Conservation (phyloP, 2,797 vertebrate genomes). For the Rousettus madagascariensis region DNA sequence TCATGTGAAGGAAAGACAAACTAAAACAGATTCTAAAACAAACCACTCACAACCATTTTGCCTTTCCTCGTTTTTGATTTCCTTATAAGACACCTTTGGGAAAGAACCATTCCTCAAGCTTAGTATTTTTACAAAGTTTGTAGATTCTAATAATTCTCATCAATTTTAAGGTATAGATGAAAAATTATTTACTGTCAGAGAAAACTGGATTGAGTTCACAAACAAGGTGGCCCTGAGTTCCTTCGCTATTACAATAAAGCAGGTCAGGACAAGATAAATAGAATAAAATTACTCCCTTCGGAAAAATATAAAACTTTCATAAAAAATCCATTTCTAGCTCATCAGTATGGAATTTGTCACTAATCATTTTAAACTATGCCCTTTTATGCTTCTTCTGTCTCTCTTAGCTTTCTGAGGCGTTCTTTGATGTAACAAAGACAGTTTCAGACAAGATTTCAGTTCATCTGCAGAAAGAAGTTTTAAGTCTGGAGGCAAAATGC, state of each 20-base stretch:
- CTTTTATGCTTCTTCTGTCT: slow-evolving; percentile 97
- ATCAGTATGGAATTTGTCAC: slow-evolving; percentile 96
- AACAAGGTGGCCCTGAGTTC: slow-evolving; percentile 34
- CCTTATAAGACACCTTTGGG: neutral
- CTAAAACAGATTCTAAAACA: neutral
- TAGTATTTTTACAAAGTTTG: neutral
- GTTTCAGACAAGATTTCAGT: slow-evolving; percentile 96
- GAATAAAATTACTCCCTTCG: slow-evolving; percentile 78
- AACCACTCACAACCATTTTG: neutral
- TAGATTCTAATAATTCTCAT: slow-evolving; percentile 50
- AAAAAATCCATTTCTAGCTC: slow-evolving; percentile 89
- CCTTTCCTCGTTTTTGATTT: neutral
- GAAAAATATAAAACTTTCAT: slow-evolving; percentile 81
- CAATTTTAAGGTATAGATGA: slow-evolving; percentile 28
- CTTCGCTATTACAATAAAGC: slow-evolving; percentile 53
- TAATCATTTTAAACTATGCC: slow-evolving; percentile 99
- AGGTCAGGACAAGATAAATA: slow-evolving; percentile 78
- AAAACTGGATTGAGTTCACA: slow-evolving; percentile 51
- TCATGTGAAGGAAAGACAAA: neutral
- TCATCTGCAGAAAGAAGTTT: slow-evolving; percentile 91
- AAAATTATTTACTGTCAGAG: slow-evolving; percentile 47
- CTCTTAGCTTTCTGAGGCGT: slow-evolving; percentile 90
- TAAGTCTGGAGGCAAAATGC: slow-evolving; percentile 97
- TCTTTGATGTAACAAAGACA: slow-evolving; percentile 99
- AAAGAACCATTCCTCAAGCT: neutral